A percentile compares a stretch with the other conserved stretches of the same genome.
Conservation (phyloP, 2,113 vertebrate species). For the Catharus fuscescens region DNA sequence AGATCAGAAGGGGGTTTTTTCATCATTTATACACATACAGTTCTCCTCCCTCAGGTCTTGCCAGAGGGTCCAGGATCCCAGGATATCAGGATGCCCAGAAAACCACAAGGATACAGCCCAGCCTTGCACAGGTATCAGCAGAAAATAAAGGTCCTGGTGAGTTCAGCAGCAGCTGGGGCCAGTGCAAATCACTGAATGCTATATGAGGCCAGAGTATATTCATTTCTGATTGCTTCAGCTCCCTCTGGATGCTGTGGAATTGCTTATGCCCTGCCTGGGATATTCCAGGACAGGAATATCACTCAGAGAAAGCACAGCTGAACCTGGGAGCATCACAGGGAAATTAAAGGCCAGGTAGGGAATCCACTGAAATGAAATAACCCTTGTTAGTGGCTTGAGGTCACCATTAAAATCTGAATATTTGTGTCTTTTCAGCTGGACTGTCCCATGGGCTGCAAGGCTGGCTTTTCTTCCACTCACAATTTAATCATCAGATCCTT, state of each 20-base stretch:
- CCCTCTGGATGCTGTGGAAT: background rate
- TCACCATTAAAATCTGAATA: background rate
- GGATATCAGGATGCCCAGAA: background rate
- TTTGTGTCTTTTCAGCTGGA: background rate
- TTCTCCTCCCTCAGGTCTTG: background rate
- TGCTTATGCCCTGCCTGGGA: background rate
- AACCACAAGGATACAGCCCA: background rate
- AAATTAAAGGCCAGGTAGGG: background rate
- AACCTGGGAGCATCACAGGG: background rate
- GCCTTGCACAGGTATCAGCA: background rate
- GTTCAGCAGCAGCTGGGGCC: background rate
- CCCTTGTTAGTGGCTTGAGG: background rate
- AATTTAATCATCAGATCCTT: background rate
- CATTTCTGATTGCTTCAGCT: background rate
- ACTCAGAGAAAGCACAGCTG: rapidly evolving
- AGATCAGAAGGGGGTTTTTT: background rate
- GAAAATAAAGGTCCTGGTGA: background rate
- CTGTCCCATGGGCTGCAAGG: background rate
- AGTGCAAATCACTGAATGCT: background rate
- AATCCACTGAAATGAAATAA: background rate
- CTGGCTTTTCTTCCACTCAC: background rate
- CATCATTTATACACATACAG: background rate
- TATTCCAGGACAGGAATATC: background rate
- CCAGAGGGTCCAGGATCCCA: background rate
- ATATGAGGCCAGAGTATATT: background rate